Conservation (phyloP, 2,797 vertebrate genomes). For the Columba guinea region DNA sequence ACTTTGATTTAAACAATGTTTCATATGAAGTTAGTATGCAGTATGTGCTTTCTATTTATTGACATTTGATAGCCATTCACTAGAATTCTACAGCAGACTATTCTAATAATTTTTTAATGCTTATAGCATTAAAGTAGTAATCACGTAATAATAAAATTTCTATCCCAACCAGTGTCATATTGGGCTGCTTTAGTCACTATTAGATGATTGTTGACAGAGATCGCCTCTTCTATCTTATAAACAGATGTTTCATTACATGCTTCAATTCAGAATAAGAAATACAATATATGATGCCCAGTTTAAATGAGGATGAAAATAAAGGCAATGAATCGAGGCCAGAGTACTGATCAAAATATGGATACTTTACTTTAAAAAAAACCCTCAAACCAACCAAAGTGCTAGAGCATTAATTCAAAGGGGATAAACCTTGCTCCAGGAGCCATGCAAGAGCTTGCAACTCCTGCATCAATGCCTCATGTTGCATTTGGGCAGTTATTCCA, state of each 20-base stretch:
- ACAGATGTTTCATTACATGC: background rate
- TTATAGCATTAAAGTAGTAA: background rate
- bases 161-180: background rate
- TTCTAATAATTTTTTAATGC: background rate
- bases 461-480: background rate
- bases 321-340: background rate
- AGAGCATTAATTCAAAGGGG: background rate
- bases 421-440: background rate
- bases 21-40: background rate
- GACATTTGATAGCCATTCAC: background rate
- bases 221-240: background rate
- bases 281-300: background rate
- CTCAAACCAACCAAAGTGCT: background rate
- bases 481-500: background rate
- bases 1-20: background rate
- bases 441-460: background rate
- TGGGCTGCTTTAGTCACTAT: background rate
- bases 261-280: background rate
- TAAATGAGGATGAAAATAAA: background rate
- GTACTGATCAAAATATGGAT: background rate
- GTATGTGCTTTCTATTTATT: background rate
- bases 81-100: background rate
- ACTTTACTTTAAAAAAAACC: background rate
- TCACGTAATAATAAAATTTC: background rate
- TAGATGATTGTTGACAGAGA: background rate